Evolutionary conservation across 2,113 vertebrate species (phyloP).

Genomic region (Tachuris rubrigastra): DNA sequence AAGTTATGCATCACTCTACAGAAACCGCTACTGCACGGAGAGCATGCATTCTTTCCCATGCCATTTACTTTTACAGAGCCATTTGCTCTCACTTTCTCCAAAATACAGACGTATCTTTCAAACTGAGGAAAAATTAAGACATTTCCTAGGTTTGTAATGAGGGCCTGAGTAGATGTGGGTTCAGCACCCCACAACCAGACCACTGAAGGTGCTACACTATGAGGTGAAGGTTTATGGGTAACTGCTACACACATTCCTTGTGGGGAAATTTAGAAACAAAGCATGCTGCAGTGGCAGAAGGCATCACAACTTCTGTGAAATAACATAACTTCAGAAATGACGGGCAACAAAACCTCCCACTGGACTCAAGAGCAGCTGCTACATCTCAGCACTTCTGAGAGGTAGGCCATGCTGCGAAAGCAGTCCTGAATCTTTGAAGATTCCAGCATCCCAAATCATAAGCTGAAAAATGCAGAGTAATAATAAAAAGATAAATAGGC

Average conservation of each 20-base stretch:
- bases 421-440: neutral
- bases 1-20: neutral
- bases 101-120: neutral
- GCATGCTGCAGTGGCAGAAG: neutral
- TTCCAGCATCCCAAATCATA: neutral
- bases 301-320: neutral
- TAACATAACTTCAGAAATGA: neutral
- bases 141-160: neutral
- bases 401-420: neutral
- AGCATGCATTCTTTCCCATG: neutral
- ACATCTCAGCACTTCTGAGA: neutral
- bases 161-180: neutral
- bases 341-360: neutral
- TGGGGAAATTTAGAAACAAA: neutral
- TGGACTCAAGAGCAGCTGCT: neutral
- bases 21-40: neutral
- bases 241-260: neutral
- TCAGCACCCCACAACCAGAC: neutral
- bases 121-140: neutral
- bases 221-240: neutral
- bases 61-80: neutral
- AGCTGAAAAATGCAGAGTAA: neutral
- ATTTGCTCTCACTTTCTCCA: neutral
- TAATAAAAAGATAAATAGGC: slow-evolving; percentile 6
- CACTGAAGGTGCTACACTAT: neutral